Conservation (phyloP, 2,888 invertebrate genomes). For the Frankliniella intonsa region DNA sequence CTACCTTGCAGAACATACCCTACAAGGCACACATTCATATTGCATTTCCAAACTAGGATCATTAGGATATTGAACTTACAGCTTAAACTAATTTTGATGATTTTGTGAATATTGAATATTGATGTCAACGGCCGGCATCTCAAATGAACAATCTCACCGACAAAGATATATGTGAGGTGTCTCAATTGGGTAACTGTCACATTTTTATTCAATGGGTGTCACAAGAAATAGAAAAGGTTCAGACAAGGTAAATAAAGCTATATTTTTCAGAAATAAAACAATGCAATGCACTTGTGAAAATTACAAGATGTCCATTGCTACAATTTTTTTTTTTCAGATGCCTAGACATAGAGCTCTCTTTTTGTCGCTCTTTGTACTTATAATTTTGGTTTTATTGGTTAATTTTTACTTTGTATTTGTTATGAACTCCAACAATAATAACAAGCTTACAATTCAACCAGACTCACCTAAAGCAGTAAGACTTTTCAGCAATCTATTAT, state of each 20-base stretch:
- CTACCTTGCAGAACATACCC: too few species aligned
- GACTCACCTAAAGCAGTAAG: constrained; percentile 2
- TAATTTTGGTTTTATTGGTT: background rate
- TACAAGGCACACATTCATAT: too few species aligned
- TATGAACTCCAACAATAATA: background rate
- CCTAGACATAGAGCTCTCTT: background rate
- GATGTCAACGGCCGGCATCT: background rate
- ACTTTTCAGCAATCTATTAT: background rate
- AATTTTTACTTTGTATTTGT: constrained; percentile 12
- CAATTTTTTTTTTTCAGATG: background rate
- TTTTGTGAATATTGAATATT: background rate
- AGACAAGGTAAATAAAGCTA: background rate
- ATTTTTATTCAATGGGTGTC: background rate
- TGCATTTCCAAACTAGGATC: background rate
- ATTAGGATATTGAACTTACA: background rate
- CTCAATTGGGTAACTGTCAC: background rate
- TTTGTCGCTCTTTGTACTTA: background rate
- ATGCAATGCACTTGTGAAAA: background rate
- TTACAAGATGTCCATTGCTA: background rate
- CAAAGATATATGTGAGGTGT: background rate
- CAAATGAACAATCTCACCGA: background rate
- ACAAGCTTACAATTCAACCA: background rate
- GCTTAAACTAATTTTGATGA: background rate
- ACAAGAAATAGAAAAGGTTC: background rate
- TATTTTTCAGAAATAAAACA: background rate